phyloP scores from a whole-genome alignment of 2,888 invertebrate genomes.

The Odontocolon sp. region DNA sequence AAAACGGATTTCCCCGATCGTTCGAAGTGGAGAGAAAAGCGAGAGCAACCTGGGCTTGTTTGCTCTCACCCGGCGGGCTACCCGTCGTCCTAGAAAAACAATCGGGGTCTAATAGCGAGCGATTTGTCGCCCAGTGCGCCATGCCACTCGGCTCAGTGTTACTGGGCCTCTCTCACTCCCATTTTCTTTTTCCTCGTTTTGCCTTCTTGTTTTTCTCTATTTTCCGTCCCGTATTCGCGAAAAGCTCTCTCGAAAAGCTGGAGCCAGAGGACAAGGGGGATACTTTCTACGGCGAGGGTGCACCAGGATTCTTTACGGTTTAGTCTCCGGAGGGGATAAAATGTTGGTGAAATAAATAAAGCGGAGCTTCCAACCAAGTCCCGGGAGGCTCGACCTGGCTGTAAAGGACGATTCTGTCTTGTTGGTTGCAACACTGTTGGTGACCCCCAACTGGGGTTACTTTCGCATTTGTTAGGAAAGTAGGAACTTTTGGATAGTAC shows the following conservation, averaged over 20 bases:
- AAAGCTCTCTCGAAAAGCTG: constrained; percentile 10
- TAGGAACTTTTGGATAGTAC: too few relatives aligned
- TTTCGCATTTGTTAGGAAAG: constrained; percentile 1
- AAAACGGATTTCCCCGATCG: constrained; percentile 38
- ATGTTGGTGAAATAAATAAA: constrained; percentile 59
- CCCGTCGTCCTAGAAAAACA: constrained; percentile 60
- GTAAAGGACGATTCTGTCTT: constrained; percentile 52
- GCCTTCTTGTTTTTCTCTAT: not conserved
- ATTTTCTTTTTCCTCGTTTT: not conserved
- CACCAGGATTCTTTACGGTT: constrained; percentile 53
- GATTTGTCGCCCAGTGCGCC: constrained; percentile 59
- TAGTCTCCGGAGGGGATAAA: constrained; percentile 44
- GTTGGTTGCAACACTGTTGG: constrained; percentile 18
- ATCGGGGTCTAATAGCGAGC: constrained; percentile 63
- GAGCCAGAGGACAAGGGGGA: not conserved
- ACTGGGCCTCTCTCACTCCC: not conserved
- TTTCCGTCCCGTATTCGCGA: constrained; percentile 10
- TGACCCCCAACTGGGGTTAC: not conserved
- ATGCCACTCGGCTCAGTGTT: constrained; percentile 15
- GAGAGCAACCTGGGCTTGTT: constrained; percentile 41
- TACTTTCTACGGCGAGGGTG: constrained; percentile 16
- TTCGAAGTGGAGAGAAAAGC: constrained; percentile 2
- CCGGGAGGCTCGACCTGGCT: constrained; percentile 46
- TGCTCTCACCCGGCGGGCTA: constrained; percentile 37
- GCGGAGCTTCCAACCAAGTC: constrained; percentile 37